Conservation (phyloP, 2,797 vertebrate genomes). For the Gallinago stenura region DNA sequence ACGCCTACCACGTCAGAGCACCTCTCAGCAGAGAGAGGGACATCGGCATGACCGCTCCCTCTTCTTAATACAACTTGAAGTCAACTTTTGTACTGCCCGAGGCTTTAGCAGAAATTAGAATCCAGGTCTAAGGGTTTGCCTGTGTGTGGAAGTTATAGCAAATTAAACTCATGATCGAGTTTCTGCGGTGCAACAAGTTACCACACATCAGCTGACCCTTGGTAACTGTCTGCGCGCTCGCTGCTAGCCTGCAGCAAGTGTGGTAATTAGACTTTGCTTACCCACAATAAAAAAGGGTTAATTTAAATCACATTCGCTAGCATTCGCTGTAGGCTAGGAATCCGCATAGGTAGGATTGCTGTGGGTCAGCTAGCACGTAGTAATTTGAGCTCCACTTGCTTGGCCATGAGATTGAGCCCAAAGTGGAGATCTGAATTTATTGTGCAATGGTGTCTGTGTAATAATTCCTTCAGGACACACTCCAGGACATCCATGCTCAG, state of each 20-base stretch:
- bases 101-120: slow-evolving; percentile 40
- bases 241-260: slow-evolving; percentile 51
- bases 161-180: slow-evolving; percentile 61
- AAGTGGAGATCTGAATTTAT: background rate
- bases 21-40: background rate
- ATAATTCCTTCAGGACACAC: background rate
- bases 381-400: slow-evolving; percentile 39
- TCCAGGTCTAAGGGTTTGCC: slow-evolving; percentile 6
- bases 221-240: background rate
- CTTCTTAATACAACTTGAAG: background rate
- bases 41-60: background rate
- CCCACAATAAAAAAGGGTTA: slow-evolving; percentile 74
- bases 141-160: slow-evolving; percentile 37
- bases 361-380: slow-evolving; percentile 30
- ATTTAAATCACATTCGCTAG: slow-evolving; percentile 42
- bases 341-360: slow-evolving; percentile 18
- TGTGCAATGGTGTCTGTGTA: background rate
- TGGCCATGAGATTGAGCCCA: slow-evolving; percentile 45
- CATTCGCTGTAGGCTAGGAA: slow-evolving; percentile 63
- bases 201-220: slow-evolving; percentile 68
- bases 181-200: slow-evolving; percentile 56
- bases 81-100: slow-evolving; percentile 11
- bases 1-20: rapidly evolving
- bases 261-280: slow-evolving; percentile 63
- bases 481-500: background rate